These are phyloP conservation scores for Oasisia sp. DNA, from an alignment of 2,888 invertebrate genomes.

Conservation along the genomic window DNA sequence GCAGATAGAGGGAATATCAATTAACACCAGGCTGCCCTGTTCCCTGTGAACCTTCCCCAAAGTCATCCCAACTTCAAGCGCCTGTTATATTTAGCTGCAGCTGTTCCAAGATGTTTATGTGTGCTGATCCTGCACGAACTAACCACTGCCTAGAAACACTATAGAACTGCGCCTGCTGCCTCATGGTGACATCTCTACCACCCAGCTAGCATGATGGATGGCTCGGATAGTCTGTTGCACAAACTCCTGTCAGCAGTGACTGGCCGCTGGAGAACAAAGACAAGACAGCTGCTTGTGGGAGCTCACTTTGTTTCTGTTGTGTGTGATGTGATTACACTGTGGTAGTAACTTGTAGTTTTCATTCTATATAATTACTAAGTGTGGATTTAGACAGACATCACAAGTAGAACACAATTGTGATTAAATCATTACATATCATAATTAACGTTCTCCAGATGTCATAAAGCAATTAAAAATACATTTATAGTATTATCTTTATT, in stretches of 20 bases:
- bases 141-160: slow-evolving; percentile 17
- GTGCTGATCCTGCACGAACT: background rate
- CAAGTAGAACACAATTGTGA: background rate
- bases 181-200: slow-evolving; percentile 17
- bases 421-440: background rate
- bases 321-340: too few species aligned
- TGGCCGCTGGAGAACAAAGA: background rate
- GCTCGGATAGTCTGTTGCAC: background rate
- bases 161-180: background rate
- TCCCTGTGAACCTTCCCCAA: background rate
- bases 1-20: slow-evolving; percentile 5
- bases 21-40: background rate
- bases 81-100: background rate
- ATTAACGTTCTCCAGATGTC: background rate
- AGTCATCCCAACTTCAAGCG: background rate
- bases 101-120: background rate
- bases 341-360: background rate
- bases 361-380: background rate
- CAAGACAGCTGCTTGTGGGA: background rate
- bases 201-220: background rate
- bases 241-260: background rate
- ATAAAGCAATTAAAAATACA: background rate
- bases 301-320: background rate
- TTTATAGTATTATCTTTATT: background rate
- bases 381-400: background rate